Percentiles rank a stretch among this genome's conserved stretches.
These are phyloP conservation scores for Myrmophylax atrothorax DNA, from an alignment of 2,113 vertebrate genomes.

Conservation along the genomic window DNA sequence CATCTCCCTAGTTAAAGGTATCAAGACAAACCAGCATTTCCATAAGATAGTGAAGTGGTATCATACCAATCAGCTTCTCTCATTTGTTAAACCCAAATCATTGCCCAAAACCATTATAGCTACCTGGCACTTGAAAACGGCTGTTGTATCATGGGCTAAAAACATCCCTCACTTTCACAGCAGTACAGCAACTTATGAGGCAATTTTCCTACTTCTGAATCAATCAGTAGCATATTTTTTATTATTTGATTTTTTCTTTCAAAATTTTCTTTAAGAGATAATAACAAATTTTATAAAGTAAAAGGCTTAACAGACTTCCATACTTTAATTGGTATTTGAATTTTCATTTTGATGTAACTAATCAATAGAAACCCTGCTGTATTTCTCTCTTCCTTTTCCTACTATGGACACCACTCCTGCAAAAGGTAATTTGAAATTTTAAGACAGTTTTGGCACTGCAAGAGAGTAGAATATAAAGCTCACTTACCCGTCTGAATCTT, in stretches of 20 bases:
- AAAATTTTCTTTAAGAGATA: neutral
- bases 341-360: neutral
- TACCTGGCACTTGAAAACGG: neutral
- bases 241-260: neutral
- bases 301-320: neutral
- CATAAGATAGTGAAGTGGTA: neutral
- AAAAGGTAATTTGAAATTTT: neutral
- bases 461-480: neutral
- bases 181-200: neutral
- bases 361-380: neutral
- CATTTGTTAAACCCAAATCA: neutral
- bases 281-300: neutral
- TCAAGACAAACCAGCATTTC: neutral
- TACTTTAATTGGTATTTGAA: neutral
- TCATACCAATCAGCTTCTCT: neutral
- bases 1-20: neutral
- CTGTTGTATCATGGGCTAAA: neutral
- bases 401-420: neutral
- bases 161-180: neutral
- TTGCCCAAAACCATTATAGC: neutral
- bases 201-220: neutral
- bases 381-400: neutral
- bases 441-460: neutral
- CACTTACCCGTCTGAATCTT: conserved; percentile 96
- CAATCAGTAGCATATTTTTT: neutral